Base-by-base conservation (phyloP, 2,797 vertebrate species). In the Amazonetta brasiliensis region DNA sequence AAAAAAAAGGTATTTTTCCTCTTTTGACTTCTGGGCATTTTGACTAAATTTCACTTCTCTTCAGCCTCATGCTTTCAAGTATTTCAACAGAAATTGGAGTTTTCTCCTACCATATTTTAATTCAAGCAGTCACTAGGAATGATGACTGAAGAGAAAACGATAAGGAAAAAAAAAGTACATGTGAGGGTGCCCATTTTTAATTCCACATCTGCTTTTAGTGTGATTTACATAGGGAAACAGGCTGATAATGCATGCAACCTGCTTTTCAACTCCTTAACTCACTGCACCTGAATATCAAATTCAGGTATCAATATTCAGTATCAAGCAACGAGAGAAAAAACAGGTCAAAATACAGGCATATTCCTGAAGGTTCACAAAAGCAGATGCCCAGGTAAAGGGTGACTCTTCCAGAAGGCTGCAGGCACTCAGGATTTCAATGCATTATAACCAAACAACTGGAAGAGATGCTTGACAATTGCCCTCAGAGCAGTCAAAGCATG, bases 401-500 rank as follows among this genome's bases (percentile, higher is more conserved):
- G 10, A 71, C 37, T 76, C 30, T 64, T 83, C 33, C 33, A 87
- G 74, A 87, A 77, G 13, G 21, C 7, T 66, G 19, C 54, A 16
- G 26, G 11, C 31, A 25, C 15, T 82, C 8, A 71, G 46, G 33
- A 75, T 25, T 35, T 82, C 67, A 75, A 55, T 23, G 13, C 35
- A 22, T 14, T 59, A 55, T 59, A 59, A 68, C 1, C 5, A 50
- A 75, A 67, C 58, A 63, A 21, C 6, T 63, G 20, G 25, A 84
- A 62, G 28, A 90, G n/a, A 31, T 28, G 67, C 1, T 23, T 2
- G 1, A 1, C 41, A 88, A 67, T 4, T 30, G 15, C 31, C 43
- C 63, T 59, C 43, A 75, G 6, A 59, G 39, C 9, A 59, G n/a
- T 59, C 21, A 75, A 46, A 78, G 25, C 17, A 41, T 0, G 0